phyloP scores from a whole-genome alignment of 2,113 vertebrate species.

The Microtus pennsylvanicus region DNA sequence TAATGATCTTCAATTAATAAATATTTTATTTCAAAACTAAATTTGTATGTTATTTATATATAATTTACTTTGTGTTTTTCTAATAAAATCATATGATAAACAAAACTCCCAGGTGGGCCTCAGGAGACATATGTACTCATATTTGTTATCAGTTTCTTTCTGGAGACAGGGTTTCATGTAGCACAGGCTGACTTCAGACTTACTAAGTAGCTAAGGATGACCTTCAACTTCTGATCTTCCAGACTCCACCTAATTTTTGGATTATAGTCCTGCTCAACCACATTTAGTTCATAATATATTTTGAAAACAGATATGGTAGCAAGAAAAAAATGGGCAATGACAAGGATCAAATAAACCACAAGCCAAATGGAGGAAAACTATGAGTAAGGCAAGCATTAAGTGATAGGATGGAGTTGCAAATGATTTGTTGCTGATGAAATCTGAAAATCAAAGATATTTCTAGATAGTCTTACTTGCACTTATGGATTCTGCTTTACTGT shows the following conservation, averaged over 20 bases:
- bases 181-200: neutral
- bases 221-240: neutral
- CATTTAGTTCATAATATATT: constrained; percentile 27
- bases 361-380: neutral
- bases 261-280: neutral
- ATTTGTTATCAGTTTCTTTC: neutral
- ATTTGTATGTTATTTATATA: constrained; percentile 15
- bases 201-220: neutral
- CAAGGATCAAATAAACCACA: constrained; percentile 50
- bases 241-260: neutral
- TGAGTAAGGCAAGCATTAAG: constrained; percentile 12
- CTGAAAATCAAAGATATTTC: constrained; percentile 10
- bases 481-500: neutral
- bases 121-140: constrained; percentile 26
- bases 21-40: constrained; percentile 64
- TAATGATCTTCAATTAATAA: constrained; percentile 16
- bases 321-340: constrained; percentile 58
- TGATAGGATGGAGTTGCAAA: constrained; percentile 36
- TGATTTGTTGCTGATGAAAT: neutral
- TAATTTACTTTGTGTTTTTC: neutral
- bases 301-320: constrained; percentile 42
- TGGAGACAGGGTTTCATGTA: neutral
- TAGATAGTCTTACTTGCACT: constrained; percentile 25
- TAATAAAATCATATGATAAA: constrained; percentile 46
- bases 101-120: constrained; percentile 4